Percentiles rank a stretch among this genome's conserved stretches.
These are phyloP conservation scores for Calliphora vomitoria DNA, from an alignment of 2,888 invertebrate species.

Conservation along the genomic window DNA sequence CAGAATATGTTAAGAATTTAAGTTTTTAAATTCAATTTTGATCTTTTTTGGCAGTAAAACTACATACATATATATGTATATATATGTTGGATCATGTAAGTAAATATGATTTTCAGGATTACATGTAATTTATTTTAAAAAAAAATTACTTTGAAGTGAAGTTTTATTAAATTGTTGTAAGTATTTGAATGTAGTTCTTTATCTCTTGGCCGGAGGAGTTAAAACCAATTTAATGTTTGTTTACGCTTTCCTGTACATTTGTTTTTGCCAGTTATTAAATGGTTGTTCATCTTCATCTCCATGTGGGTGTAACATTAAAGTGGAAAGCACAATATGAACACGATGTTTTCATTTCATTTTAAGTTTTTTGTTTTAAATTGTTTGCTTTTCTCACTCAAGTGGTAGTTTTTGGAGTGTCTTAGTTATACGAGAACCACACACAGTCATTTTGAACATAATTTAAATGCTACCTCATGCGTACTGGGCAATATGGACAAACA, in stretches of 20 bases:
- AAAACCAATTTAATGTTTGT: conserved; percentile 66
- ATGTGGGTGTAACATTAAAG: conserved; percentile 60
- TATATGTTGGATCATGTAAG: too few relatives aligned
- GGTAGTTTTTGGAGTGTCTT: conserved; percentile 44
- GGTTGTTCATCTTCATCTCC: conserved; percentile 52
- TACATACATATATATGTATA: too few relatives aligned
- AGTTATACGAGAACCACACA: conserved; percentile 44
- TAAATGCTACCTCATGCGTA: conserved; percentile 41
- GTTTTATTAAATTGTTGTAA: conserved; percentile 4
- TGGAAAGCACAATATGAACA: conserved; percentile 55
- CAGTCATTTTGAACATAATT: conserved; percentile 37
- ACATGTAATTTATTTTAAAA: neutral
- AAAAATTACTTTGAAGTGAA: neutral
- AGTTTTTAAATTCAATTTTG: too few relatives aligned
- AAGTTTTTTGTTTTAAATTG: conserved; percentile 26
- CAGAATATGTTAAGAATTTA: too few relatives aligned
- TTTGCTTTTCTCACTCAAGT: conserved; percentile 57
- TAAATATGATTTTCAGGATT: conserved; percentile 2
- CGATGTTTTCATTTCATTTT: conserved; percentile 41
- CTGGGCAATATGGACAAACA: conserved; percentile 19
- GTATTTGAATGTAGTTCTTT: conserved; percentile 17
- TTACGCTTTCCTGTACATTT: conserved; percentile 40
- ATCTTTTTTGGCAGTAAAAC: too few relatives aligned
- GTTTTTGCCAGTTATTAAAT: conserved; percentile 52
- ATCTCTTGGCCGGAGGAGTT: conserved; percentile 51